A percentile compares a stretch with the other conserved stretches of the same genome.
Conservation (phyloP, 2,888 invertebrate genomes). For the Mimumesa dahlbomi region DNA sequence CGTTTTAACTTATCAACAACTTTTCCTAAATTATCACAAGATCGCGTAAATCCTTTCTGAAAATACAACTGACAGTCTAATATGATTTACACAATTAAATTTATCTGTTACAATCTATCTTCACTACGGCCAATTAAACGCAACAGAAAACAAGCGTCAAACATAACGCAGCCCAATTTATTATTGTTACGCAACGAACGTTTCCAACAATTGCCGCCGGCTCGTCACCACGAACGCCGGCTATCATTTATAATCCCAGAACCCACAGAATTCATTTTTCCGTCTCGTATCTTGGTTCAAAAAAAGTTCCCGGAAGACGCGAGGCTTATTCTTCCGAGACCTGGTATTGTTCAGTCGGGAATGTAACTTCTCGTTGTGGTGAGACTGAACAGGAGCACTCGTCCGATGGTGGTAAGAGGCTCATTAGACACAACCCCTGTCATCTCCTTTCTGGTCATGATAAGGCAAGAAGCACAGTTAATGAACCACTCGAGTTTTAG, state of each 20-base stretch:
- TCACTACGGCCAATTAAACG: not conserved
- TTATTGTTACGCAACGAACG: constrained; percentile 5
- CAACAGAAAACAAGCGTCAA: not conserved
- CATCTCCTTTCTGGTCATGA: constrained; percentile 26
- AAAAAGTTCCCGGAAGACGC: not conserved
- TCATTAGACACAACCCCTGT: constrained; percentile 57
- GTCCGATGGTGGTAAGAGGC: constrained; percentile 52
- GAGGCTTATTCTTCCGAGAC: not conserved
- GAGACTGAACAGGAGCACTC: constrained; percentile 34
- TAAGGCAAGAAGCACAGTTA: constrained; percentile 32
- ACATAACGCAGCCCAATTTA: not conserved
- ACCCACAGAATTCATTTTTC: not conserved
- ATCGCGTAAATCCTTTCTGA: no score
- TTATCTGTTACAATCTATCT: no score
- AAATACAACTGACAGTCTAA: no score
- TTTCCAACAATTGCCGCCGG: not conserved
- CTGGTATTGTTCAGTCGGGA: constrained; percentile 25
- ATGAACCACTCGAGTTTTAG: constrained; percentile 34
- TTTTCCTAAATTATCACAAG: no score
- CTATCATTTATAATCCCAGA: not conserved
- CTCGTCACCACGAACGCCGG: no score
- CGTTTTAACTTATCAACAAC: no score
- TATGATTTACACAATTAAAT: no score
- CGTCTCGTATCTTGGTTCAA: not conserved
- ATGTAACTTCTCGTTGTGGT: constrained; percentile 29